A percentile compares a stretch with the other conserved stretches of the same genome.
phyloP scores from a whole-genome alignment of 2,113 vertebrate species.

The Eclectus roratus region DNA sequence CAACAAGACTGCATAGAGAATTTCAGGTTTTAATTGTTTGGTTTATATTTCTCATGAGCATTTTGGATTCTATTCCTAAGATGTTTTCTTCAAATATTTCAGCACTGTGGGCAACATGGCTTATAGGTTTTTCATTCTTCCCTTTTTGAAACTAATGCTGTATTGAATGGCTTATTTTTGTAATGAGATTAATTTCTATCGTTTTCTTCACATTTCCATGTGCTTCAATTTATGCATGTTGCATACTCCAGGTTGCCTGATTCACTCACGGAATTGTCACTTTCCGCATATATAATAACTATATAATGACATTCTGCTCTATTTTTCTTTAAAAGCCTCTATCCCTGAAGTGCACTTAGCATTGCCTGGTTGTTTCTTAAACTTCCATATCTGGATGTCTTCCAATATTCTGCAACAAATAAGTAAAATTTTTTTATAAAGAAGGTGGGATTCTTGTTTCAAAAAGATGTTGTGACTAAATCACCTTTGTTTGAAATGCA shows the following conservation, averaged over 20 bases:
- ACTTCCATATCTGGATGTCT: neutral
- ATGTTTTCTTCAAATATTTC: neutral
- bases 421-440: neutral
- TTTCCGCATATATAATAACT: neutral
- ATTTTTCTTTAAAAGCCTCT: neutral
- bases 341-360: neutral
- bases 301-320: neutral
- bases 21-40: neutral
- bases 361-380: neutral
- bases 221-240: neutral
- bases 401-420: neutral
- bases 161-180: neutral
- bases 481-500: neutral
- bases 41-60: neutral
- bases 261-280: neutral
- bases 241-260: neutral
- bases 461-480: neutral
- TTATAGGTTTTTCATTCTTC: neutral
- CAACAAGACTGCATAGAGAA: neutral
- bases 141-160: neutral
- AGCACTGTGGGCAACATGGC: too few relatives aligned
- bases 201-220: neutral
- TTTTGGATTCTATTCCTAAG: neutral
- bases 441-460: neutral
- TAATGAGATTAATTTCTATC: neutral